Base-by-base conservation (phyloP, 2,888 invertebrate species). In the Pycnomerus fuliginosus region DNA sequence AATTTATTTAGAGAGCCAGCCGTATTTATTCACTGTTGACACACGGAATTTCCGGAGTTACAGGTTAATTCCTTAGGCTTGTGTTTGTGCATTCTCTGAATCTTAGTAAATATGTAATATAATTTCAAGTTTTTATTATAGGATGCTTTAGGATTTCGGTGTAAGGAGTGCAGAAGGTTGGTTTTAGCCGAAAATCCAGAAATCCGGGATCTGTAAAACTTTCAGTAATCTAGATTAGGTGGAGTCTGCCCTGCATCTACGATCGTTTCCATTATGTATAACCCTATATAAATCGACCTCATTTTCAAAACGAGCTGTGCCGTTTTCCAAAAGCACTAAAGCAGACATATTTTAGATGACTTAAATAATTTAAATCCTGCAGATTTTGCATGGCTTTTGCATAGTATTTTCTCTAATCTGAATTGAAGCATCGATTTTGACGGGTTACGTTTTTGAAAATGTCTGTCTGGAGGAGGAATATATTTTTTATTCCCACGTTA, bases 201-300 rank as follows among this genome's bases (percentile, higher is more conserved):
- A 58, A 61, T 62, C 58, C 60, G 41, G 56, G 56, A 55, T 55
- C 60, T 60, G 60, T 62, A 61, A 63, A 64, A 64, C 61, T 65
- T 61, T 53, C 59, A 59, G 65, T 64, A 62, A 64, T 65, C 64
- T 64, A 64, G 65, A 64, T 65, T 64, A 63, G 60, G 59, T 52
- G 53, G 55, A 61, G 61, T 62, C 62, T 59, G 56, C 55, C 60
- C 57, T 50, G 52, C 58, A 58, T 61, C 60, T 57, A 60, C 57
- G 58, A 62, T 58, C 60, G 58, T 52, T 58, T 63, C 62, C 64
- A 65, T 65, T 65, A 65, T 64, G 62, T 64, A 61, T 50, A 52
- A n/a, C 59, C 59, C 59, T 55, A 60, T 63, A 65, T 64, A 65
- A 65, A 65, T 65, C 57, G 62, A 62, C 60, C 61, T 62, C 60